phyloP scores from a whole-genome alignment of 1,140 invertebrate genomes.

The Sweltsa coloradensis region DNA sequence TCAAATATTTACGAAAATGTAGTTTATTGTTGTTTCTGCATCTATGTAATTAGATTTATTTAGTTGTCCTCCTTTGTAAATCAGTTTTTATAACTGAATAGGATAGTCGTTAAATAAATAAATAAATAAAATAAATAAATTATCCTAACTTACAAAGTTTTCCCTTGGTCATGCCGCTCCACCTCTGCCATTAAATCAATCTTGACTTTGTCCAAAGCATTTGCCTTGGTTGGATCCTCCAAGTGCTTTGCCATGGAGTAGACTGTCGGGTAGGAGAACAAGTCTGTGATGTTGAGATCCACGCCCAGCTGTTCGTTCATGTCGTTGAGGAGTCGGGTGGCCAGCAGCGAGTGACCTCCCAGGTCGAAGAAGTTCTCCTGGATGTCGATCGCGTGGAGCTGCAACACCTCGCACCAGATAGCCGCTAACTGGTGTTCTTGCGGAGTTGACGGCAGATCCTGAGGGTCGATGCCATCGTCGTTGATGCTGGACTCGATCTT shows the following conservation, averaged over 20 bases:
- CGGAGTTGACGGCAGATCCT: conserved; percentile 8
- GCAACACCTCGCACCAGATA: conserved; percentile 19
- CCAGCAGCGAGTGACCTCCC: conserved; percentile 35
- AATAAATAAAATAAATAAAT: too few relatives aligned
- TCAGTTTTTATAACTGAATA: too few relatives aligned
- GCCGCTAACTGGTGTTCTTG: conserved; percentile 15
- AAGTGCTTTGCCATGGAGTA: conserved; percentile 15
- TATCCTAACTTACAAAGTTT: conserved; percentile 10
- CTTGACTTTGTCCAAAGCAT: neutral
- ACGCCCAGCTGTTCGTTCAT: conserved; percentile 22
- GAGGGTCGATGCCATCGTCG: conserved; percentile 9
- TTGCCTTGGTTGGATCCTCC: neutral
- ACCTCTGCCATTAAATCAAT: conserved; percentile 9
- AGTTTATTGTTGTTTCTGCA: too few relatives aligned
- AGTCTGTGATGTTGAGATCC: conserved; percentile 11
- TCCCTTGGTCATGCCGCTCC: conserved; percentile 8
- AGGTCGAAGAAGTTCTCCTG: conserved; percentile 23
- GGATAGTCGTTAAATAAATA: too few relatives aligned
- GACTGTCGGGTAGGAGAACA: conserved; percentile 19
- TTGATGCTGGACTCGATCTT: conserved; percentile 8
- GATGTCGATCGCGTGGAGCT: conserved; percentile 16
- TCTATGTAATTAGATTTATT: too few relatives aligned
- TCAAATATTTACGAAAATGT: too few relatives aligned
- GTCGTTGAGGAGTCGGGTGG: conserved; percentile 30
- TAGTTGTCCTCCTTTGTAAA: too few relatives aligned